phyloP scores from a whole-genome alignment of 2,888 invertebrate species.

The Ephialtes manifestator region DNA sequence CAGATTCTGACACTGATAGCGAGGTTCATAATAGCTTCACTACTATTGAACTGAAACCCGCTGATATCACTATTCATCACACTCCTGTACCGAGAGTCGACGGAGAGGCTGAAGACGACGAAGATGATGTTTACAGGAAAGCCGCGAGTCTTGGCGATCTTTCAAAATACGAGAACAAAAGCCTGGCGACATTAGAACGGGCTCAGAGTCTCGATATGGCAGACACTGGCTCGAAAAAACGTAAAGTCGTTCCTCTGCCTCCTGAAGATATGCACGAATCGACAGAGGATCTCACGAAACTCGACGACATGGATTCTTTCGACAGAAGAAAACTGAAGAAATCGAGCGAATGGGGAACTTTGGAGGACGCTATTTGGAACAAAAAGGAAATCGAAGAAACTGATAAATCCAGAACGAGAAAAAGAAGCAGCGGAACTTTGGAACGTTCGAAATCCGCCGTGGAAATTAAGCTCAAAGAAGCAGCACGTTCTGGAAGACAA shows the following conservation, averaged over 20 bases:
- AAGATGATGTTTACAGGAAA: slow-evolving; percentile 89
- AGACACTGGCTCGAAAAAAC: slow-evolving; percentile 88
- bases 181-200: slow-evolving; percentile 90
- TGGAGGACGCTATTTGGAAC: slow-evolving; percentile 92
- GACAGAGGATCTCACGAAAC: slow-evolving; percentile 83
- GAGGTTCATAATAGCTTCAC: slow-evolving; percentile 86
- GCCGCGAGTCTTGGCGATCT: slow-evolving; percentile 93
- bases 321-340: slow-evolving; percentile 91
- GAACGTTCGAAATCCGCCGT: slow-evolving; percentile 89
- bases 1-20: slow-evolving; percentile 87
- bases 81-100: slow-evolving; percentile 87
- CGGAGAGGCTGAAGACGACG: slow-evolving; percentile 87
- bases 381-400: slow-evolving; percentile 85
- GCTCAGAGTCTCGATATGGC: slow-evolving; percentile 94
- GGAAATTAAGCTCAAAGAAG: slow-evolving; percentile 88
- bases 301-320: slow-evolving; percentile 90
- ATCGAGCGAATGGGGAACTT: slow-evolving; percentile 91
- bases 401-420: slow-evolving; percentile 72
- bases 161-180: slow-evolving; percentile 89
- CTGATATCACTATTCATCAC: slow-evolving; percentile 92
- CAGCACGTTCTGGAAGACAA: slow-evolving; percentile 72
- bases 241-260: slow-evolving; percentile 88
- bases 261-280: slow-evolving; percentile 84
- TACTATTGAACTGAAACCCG: slow-evolving; percentile 91
- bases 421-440: slow-evolving; percentile 86